Base-by-base conservation (phyloP, 2,113 vertebrate genomes). In the Anarrhichthys ocellatus region DNA sequence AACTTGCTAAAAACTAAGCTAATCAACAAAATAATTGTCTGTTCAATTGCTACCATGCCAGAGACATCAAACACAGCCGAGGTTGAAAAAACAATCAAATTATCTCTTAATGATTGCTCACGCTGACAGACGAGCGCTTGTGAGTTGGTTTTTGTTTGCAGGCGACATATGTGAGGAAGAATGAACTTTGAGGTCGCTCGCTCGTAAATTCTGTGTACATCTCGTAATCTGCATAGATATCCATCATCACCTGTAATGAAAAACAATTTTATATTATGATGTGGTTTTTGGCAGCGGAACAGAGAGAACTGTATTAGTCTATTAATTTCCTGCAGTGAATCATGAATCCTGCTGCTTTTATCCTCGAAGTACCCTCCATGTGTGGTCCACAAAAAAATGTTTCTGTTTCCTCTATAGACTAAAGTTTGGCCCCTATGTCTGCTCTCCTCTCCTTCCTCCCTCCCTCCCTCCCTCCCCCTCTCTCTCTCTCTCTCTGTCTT, bases 11-110 rank as follows among this genome's bases (percentile, higher is more conserved):
- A 94, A 90, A 91, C 87, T 83, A 89, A 92, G 90, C 89, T 92
- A 91, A 93, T 92, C 90, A 94, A 92, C 86, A 91, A 92, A 92
- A 91, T 92, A 94, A 92, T 90, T 93, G 91, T 92, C 91, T 91
- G 85, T 83, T 90, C 88, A 86, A 88, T 86, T 84, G 90, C 91
- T 75, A 61, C 78, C 85, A 84, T 87, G 89, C 91, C 89, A 89
- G 86, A 92, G 89, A 92, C 88, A 85, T 93, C 88, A 94, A 92
- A 91, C 86, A 85, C 84, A 79, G 84, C 44, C 69, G 81, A 85
- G 82, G 80, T 88, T 86, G 86, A 79, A 91, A 88, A 92, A 91
- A 91, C 89, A 91, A 92, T 91, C 88, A 92, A 93, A 93, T 94
- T 90, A 94, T 91, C 87, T 91, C 79, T 84, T 92, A 92, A 93